Conservation (phyloP, 2,888 invertebrate genomes). For the Synergus japonicus region DNA sequence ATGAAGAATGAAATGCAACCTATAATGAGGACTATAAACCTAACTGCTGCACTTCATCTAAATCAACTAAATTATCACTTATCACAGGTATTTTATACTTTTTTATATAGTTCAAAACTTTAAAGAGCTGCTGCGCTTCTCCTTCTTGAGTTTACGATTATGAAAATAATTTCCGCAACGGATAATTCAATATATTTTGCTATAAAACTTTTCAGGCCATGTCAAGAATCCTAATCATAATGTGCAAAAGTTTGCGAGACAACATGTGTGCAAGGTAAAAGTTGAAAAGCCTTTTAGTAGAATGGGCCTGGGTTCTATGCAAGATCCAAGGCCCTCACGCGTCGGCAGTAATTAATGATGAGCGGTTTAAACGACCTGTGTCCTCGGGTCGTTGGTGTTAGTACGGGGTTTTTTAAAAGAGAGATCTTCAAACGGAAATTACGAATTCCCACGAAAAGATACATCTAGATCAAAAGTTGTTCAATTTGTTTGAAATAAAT, state of each 20-base stretch:
- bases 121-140: not conserved
- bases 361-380: constrained; percentile 75
- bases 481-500: not conserved
- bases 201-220: constrained; percentile 14
- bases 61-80: not conserved
- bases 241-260: constrained; percentile 40
- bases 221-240: constrained; percentile 24
- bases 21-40: not conserved
- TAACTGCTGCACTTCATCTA: not conserved
- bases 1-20: not conserved
- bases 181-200: constrained; percentile 19
- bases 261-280: constrained; percentile 56
- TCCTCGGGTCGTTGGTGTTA: constrained; percentile 70
- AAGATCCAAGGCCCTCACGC: constrained; percentile 58
- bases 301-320: constrained; percentile 48
- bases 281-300: constrained; percentile 57
- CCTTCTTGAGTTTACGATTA: not conserved
- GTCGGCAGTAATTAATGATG: constrained; percentile 71
- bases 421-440: constrained; percentile 26
- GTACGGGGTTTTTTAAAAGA: constrained; percentile 63
- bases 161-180: constrained; percentile 28
- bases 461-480: not conserved
- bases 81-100: not conserved
- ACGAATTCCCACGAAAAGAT: constrained; percentile 18
- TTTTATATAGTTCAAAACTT: not conserved